Base-by-base conservation (phyloP, 2,797 vertebrate genomes). In the Amniataba percoides region DNA sequence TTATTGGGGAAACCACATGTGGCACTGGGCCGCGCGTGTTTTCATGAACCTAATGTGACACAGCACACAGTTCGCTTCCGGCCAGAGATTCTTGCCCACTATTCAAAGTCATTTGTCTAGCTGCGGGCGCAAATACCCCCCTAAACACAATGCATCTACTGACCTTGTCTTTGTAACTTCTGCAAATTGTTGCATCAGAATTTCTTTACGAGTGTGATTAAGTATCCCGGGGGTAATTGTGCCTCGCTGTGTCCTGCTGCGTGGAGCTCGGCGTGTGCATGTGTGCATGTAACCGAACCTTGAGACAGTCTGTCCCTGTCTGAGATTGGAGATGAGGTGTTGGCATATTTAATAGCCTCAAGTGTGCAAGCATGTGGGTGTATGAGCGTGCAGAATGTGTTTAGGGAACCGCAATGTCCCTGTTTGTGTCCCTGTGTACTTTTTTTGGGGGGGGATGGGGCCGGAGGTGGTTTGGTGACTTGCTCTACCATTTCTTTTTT, bases 151-250 rank as follows among this genome's bases (percentile, higher is more conserved):
- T 72, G 75, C 71, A 74, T 83, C 53, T 77, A 46, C 80, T 88
- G 87, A 89, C 86, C 88, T 91, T 88, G 90, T 85, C 80, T 81
- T 61, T 80, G 62, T 71, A 78, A 76, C 71, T 87, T 87, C 62
- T 61, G 86, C 65, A 83, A 84, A 84, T 71, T 78, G 84, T 87
- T 86, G 85, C 83, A 86, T 86, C 84, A 82, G 62, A 87, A 76
- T 84, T 71, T 83, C 66, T 77, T 83, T 74, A 51, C 23, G 52
- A 73, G 75, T 65, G 72, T 78, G 88, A 85, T 80, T 80, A 77
- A 81, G 52, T 71, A 27, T 74, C 87, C 81, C 34, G 43, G 11
- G 86, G 89, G 64, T 61, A 62, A 85, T 74, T 71, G 74, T 80
- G 83, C 62, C 68, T 77, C 1, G 36, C 74, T 73, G 70, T 34